Conservation (phyloP, 2,113 vertebrate genomes). For the Uria aalge region DNA sequence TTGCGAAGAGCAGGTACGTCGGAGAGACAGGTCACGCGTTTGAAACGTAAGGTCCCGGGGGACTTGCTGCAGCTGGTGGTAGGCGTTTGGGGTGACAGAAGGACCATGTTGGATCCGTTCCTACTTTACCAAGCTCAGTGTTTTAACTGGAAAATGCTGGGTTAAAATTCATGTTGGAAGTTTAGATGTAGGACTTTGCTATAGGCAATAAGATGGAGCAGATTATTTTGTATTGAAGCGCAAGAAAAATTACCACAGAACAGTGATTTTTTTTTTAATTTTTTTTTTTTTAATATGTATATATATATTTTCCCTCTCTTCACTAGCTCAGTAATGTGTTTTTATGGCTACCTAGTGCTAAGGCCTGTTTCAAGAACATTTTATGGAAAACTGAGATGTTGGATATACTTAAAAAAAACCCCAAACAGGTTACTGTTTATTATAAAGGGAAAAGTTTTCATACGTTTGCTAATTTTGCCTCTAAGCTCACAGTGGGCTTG, state of each 20-base stretch:
- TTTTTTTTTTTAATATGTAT: not conserved
- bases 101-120: accelerated
- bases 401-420: not conserved
- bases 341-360: not conserved
- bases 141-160: not conserved
- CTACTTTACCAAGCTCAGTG: not conserved
- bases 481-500: not conserved
- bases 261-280: not conserved
- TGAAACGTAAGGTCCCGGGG: accelerated
- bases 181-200: not conserved
- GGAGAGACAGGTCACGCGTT: not conserved
- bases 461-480: not conserved
- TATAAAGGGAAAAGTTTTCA: not conserved
- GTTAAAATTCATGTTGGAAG: not conserved
- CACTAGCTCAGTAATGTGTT: not conserved
- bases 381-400: not conserved
- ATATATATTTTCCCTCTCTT: not conserved
- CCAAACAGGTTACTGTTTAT: not conserved
- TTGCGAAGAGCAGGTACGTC: accelerated
- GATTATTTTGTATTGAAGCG: not conserved
- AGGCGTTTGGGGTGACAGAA: accelerated
- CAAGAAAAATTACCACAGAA: not conserved
- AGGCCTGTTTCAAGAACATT: not conserved
- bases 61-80: not conserved
- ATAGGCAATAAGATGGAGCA: not conserved